Conservation (phyloP, 2,888 invertebrate species). For the Scrobipalpa atriplicella region DNA sequence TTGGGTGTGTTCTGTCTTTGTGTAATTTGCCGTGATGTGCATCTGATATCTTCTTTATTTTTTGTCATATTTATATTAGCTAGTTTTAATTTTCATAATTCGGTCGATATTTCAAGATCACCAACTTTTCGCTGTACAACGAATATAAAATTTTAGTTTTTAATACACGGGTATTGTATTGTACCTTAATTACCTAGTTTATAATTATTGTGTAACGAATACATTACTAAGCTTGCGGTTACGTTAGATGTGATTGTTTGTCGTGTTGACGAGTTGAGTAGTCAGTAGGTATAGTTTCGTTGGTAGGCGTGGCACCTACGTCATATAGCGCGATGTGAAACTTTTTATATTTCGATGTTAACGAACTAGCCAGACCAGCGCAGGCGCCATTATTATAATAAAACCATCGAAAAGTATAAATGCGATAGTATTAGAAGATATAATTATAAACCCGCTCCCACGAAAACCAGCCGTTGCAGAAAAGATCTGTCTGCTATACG, state of each 20-base stretch:
- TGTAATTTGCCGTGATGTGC: neutral
- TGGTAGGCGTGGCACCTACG: slow-evolving; percentile 26
- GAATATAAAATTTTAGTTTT: too few species aligned
- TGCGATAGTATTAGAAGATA: too few species aligned
- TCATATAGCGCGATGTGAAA: slow-evolving; percentile 19
- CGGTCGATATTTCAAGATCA: too few species aligned
- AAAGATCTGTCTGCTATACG: slow-evolving; percentile 26
- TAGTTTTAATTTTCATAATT: too few species aligned
- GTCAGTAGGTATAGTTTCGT: too few species aligned
- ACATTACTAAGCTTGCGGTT: neutral
- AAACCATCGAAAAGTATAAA: neutral
- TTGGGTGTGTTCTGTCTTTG: neutral
- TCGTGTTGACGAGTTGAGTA: neutral
- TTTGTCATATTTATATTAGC: neutral
- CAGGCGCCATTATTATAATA: slow-evolving; percentile 13
- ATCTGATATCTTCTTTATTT: neutral
- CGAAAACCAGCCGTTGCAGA: neutral
- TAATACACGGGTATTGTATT: too few species aligned
- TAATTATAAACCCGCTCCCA: neutral
- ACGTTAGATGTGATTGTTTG: slow-evolving; percentile 12
- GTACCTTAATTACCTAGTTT: too few species aligned
- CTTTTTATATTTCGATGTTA: slow-evolving; percentile 23
- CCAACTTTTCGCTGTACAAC: too few species aligned
- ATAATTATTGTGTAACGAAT: too few species aligned
- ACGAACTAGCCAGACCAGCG: slow-evolving; percentile 11